These are phyloP conservation scores for Manduca sexta DNA, from an alignment of 1,140 invertebrate genomes.

Conservation along the genomic window DNA sequence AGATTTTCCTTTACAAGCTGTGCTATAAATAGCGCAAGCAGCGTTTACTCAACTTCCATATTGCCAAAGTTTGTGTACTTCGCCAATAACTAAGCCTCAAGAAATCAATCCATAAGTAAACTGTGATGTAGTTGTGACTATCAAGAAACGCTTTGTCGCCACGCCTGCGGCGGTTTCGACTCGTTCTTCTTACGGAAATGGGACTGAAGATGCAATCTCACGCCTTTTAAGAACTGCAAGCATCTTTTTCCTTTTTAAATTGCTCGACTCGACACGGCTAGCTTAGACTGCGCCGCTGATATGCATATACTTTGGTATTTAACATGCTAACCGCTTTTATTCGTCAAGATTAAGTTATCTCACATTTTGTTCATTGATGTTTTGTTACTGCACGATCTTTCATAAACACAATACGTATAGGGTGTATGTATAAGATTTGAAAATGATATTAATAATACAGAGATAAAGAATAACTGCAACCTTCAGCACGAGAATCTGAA, in stretches of 20 bases:
- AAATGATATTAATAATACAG: too few species aligned
- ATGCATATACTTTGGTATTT: not conserved
- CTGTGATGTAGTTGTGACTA: not conserved
- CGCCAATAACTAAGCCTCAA: not conserved
- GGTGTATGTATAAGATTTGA: too few species aligned
- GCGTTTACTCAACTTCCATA: too few species aligned
- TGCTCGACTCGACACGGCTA: constrained; percentile 9
- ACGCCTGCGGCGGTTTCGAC: constrained; percentile 16
- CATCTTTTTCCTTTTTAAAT: constrained; percentile 25
- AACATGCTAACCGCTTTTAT: not conserved
- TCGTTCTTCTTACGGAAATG: constrained; percentile 22
- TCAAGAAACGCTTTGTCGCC: constrained; percentile 12
- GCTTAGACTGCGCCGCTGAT: not conserved
- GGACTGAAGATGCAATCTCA: constrained; percentile 24
- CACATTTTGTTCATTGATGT: too few species aligned
- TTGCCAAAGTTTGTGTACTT: not conserved
- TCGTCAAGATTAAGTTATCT: not conserved
- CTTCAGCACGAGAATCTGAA: too few species aligned
- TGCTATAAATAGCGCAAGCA: too few species aligned
- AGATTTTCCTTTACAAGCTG: too few species aligned
- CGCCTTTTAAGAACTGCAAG: constrained; percentile 24
- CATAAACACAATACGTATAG: too few species aligned
- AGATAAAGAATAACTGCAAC: too few species aligned
- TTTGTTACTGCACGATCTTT: too few species aligned
- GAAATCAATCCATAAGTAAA: not conserved